These are phyloP conservation scores for Poecilia latipinna DNA, from an alignment of 2,113 vertebrate species.

Conservation along the genomic window DNA sequence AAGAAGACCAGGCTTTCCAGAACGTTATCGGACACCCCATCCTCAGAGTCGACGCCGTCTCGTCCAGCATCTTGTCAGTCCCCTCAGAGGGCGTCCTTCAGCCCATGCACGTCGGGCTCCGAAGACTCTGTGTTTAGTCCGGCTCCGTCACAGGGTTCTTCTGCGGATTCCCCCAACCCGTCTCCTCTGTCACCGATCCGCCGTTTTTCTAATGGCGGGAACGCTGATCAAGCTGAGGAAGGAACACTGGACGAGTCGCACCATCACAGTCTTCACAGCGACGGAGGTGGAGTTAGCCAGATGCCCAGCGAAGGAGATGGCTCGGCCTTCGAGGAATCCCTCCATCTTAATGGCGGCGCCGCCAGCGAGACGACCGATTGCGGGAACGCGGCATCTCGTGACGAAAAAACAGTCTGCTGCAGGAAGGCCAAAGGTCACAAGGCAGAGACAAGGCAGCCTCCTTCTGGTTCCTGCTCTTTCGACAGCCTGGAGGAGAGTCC, in stretches of 20 bases:
- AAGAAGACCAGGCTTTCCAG: conserved; percentile 69
- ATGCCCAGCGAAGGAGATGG: not conserved
- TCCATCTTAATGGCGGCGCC: conserved; percentile 6
- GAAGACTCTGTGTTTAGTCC: conserved; percentile 50
- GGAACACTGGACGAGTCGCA: conserved; percentile 3
- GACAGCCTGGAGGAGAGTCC: conserved; percentile 17
- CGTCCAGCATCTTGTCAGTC: conserved; percentile 27
- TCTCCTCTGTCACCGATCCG: conserved; percentile 15
- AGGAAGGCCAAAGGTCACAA: not conserved
- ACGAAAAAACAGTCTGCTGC: not conserved
- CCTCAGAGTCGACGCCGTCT: conserved; percentile 50
- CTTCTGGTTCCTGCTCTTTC: not conserved
- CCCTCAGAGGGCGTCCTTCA: conserved; percentile 35
- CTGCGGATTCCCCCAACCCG: not conserved
- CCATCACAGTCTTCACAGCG: conserved; percentile 38
- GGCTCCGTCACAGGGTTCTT: conserved; percentile 2
- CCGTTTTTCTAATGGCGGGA: conserved; percentile 45
- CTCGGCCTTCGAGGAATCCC: conserved; percentile 8
- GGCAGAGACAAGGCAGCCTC: not conserved
- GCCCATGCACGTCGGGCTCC: conserved; percentile 42
- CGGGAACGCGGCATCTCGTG: not conserved
- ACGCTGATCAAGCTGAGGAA: conserved; percentile 24
- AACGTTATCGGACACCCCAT: conserved; percentile 71
- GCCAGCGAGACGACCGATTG: not conserved
- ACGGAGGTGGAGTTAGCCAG: conserved; percentile 5